Evolutionary conservation across 2,797 vertebrate genomes (phyloP).

Genomic region (Thripadectes ignobilis): DNA sequence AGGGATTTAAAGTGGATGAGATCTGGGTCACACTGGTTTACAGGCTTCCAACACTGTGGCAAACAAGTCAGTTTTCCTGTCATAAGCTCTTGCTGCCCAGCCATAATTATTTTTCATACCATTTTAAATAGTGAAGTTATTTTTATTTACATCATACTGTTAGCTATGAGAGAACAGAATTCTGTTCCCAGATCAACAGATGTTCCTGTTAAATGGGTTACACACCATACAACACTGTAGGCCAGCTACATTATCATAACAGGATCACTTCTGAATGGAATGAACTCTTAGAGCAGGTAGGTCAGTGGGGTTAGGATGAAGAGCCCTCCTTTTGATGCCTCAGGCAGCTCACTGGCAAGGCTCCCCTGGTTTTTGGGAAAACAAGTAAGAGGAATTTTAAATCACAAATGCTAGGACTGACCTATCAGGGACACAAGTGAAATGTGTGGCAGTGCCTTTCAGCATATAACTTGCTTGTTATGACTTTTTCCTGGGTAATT

Average conservation of each 20-base stretch:
- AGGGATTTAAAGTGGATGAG: background rate
- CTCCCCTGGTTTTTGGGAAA: background rate
- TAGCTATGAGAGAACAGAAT: background rate
- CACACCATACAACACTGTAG: accelerated
- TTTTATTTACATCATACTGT: background rate
- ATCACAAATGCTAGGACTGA: background rate
- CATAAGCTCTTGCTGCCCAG: background rate
- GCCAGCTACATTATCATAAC: background rate
- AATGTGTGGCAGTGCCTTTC: background rate
- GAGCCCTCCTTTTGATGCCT: background rate
- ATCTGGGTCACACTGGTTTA: background rate
- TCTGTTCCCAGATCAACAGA: background rate
- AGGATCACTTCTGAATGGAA: background rate
- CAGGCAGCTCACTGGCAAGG: background rate
- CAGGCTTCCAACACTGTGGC: background rate
- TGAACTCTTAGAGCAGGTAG: background rate
- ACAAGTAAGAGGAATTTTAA: background rate
- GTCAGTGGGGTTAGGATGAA: background rate
- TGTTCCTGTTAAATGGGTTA: background rate
- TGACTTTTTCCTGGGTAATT: background rate
- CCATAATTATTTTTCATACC: background rate
- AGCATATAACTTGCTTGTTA: background rate
- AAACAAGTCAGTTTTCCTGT: background rate
- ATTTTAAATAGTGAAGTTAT: background rate
- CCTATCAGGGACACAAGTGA: accelerated